Evolutionary conservation across 2,113 vertebrate species (phyloP).

Genomic region (Cyphomyrus plagiostoma): DNA sequence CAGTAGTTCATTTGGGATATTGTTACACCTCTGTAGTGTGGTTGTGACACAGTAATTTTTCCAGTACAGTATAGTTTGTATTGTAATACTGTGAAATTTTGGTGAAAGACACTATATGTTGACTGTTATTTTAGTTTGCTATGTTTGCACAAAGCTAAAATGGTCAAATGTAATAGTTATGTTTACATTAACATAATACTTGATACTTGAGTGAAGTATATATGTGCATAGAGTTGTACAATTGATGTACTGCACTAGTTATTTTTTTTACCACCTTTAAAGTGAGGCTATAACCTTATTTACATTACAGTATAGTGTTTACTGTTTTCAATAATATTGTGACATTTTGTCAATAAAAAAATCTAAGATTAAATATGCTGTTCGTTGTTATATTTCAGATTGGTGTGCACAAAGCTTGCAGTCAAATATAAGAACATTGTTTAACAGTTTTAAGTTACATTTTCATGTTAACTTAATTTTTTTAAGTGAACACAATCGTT

Average conservation of each 20-base stretch:
- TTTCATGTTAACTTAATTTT: neutral
- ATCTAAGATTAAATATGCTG: slow-evolving; percentile 5
- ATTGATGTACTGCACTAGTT: neutral
- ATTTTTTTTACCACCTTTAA: neutral
- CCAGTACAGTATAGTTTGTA: too few species aligned
- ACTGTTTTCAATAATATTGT: slow-evolving; percentile 7
- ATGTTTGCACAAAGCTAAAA: too few species aligned
- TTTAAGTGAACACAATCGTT: too few species aligned
- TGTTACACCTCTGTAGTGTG: too few species aligned
- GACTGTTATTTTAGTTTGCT: too few species aligned
- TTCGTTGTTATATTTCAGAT: neutral
- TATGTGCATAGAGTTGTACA: neutral
- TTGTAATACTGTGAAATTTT: too few species aligned
- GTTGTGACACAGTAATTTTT: too few species aligned
- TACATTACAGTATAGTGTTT: slow-evolving; percentile 4
- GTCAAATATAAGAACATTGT: neutral
- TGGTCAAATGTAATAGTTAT: too few species aligned
- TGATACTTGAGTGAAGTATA: too few species aligned
- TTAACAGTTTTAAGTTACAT: neutral
- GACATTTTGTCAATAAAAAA: slow-evolving; percentile 3
- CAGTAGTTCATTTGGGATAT: neutral
- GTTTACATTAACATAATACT: too few species aligned
- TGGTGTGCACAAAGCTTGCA: neutral
- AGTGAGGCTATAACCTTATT: neutral
- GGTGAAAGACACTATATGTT: too few species aligned